Percentiles rank a stretch among this genome's conserved stretches.
Conservation (phyloP, 2,888 invertebrate genomes). For the Penaeus monodon region DNA sequence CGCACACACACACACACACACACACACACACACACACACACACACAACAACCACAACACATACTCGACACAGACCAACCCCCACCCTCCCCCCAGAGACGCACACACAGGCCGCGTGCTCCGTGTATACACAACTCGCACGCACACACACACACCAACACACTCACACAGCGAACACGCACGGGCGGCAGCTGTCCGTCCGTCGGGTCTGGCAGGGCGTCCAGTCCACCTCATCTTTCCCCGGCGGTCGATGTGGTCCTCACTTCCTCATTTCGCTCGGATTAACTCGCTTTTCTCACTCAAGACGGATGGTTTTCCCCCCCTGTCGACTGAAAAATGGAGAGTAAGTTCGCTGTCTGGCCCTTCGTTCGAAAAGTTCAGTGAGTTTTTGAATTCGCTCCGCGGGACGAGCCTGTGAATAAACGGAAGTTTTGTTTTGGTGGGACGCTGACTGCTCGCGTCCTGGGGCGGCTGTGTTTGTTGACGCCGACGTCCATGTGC, state of each 20-base stretch:
- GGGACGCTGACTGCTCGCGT: too few relatives aligned
- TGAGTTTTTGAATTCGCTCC: too few relatives aligned
- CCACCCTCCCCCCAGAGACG: too few relatives aligned
- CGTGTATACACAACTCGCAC: neutral
- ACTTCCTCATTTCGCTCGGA: neutral
- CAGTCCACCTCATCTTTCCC: conserved; percentile 31
- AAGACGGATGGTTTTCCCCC: neutral
- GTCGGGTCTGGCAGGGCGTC: conserved; percentile 8
- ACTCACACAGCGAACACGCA: neutral
- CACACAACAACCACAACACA: neutral
- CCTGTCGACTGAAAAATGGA: too few relatives aligned
- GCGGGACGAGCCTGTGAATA: too few relatives aligned
- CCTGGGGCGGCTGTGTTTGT: too few relatives aligned
- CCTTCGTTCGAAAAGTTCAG: too few relatives aligned
- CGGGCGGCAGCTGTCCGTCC: conserved; percentile 37
- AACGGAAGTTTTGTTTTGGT: too few relatives aligned
- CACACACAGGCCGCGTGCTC: neutral
- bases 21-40: conserved; percentile 16
- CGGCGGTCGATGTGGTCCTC: conserved; percentile 15
- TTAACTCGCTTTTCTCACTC: neutral
- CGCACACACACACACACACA: conserved; percentile 5
- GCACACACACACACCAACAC: neutral
- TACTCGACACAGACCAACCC: too few relatives aligned
- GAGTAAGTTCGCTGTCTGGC: too few relatives aligned
- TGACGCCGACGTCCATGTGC: too few relatives aligned